Evolutionary conservation across 2,888 invertebrate genomes (phyloP), one percentile per base, ranked within the genome.

Genomic region (Ephialtes manifestator): DNA sequence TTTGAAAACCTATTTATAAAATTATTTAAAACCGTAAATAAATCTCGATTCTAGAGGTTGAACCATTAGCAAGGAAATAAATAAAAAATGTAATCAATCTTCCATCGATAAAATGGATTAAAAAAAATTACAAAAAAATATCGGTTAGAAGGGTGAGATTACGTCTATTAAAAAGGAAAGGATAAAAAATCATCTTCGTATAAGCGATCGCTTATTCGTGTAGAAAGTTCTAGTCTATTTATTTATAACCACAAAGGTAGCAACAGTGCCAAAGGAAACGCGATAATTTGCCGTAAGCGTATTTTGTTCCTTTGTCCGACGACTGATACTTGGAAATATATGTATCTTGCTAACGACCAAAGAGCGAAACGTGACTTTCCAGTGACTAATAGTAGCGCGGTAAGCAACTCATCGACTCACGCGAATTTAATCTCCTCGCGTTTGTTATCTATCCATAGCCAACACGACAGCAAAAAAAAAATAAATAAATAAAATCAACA

Each of bases 321-420:
- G 39, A 48, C 67, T 79, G 75, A 79, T 83, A 83, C 13, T 43
- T 10, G 28, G 13, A 31, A 65, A 63, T 68, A 39, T 51, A 51
- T 18, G 46, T 20, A 68, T 55, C n/a, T 39, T 15, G 31, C 28
- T 18, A 43, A 20, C 28, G 74, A 75, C 18, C 53, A 53, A 70
- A 80, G 71, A 67, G 65, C 83, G 31, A 24, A 20, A 58, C 72
- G n/a, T 39, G 72, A 76, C 43, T 20, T 48, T 31, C n/a, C 11
- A 43, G 46, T 76, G 76, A 84, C 76, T 84, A 80, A 80, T 31
- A 67, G n/a, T n/a, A 46, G 35, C 31, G 13, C 43, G 53, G 10
- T 43, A 51, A 60, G 68, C 55, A 68, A 70, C 63, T 80, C 51
- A 55, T 43, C 72, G 55, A 70, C 58, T 51, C 4, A 4, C 20